Percentiles rank a stretch among this genome's conserved stretches.
These are phyloP conservation scores for Epirrita christyi DNA, from an alignment of 2,888 invertebrate species.

Conservation along the genomic window DNA sequence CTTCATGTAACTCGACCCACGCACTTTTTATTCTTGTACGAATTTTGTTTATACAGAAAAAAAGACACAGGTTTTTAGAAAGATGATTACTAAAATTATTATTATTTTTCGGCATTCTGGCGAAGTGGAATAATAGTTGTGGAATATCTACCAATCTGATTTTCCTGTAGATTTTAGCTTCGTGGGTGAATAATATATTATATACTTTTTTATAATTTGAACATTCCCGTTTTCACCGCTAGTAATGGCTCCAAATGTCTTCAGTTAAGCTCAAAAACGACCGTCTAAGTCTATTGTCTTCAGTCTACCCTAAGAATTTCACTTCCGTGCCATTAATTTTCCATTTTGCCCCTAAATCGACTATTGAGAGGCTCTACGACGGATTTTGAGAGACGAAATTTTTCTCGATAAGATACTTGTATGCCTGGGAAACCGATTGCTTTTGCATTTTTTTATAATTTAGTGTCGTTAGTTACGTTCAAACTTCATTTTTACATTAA, in stretches of 20 bases:
- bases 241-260: constrained; percentile 49
- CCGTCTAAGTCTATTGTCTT: constrained; percentile 63
- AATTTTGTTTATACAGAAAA: no score
- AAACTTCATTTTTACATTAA: no score
- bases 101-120: no score
- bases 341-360: constrained; percentile 71
- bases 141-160: no score
- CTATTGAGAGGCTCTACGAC: constrained; percentile 63
- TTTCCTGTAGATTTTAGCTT: no score
- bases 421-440: constrained; percentile 52
- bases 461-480: constrained; percentile 20
- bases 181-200: no score
- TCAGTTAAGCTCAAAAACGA: constrained; percentile 54
- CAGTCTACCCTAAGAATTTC: constrained; percentile 67
- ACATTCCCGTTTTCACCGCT: constrained; percentile 38
- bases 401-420: constrained; percentile 64
- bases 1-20: no score
- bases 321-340: constrained; percentile 78
- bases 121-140: no score
- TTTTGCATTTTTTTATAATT: constrained; percentile 47
- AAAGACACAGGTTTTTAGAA: no score
- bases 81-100: no score
- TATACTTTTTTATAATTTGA: constrained; percentile 13
- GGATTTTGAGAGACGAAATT: constrained; percentile 62
- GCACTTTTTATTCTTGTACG: no score